Conservation (phyloP, 2,888 invertebrate species). For the Aspidiotus rigidus region DNA sequence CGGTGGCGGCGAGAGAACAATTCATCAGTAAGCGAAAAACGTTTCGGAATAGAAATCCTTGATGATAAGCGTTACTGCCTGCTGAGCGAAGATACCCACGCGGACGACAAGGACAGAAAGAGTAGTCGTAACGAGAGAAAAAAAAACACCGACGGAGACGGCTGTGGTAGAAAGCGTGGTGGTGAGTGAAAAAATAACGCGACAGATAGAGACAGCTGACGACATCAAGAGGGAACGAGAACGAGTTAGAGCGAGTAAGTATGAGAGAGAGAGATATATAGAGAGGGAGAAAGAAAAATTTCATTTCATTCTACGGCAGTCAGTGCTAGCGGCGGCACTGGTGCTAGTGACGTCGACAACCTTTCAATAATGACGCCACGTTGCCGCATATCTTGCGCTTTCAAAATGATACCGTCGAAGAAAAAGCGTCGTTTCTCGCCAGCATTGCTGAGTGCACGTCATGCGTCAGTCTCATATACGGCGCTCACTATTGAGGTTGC, state of each 20-base stretch:
- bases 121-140: not conserved
- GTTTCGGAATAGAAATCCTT: constrained; percentile 7
- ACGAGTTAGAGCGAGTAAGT: not conserved
- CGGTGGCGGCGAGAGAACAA: not conserved
- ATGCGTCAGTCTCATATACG: too few species aligned
- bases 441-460: too few species aligned
- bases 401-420: constrained; percentile 1
- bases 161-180: not conserved
- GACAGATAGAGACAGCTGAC: not conserved
- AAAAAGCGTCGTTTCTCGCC: too few species aligned
- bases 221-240: not conserved
- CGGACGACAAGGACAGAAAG: constrained; percentile 12
- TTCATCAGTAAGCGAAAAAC: not conserved
- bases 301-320: not conserved
- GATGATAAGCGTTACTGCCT: not conserved
- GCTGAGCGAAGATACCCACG: constrained; percentile 15
- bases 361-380: constrained; percentile 28
- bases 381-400: constrained; percentile 17
- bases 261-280: not conserved
- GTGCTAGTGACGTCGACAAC: constrained; percentile 31
- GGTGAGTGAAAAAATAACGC: constrained; percentile 3
- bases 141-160: not conserved
- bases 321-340: constrained; percentile 22
- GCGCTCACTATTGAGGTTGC: too few species aligned
- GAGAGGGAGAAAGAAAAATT: not conserved